Conservation (phyloP, 30 jellyfish, hydroid and myxozoan genomes). For the Euphysa ruthae region DNA sequence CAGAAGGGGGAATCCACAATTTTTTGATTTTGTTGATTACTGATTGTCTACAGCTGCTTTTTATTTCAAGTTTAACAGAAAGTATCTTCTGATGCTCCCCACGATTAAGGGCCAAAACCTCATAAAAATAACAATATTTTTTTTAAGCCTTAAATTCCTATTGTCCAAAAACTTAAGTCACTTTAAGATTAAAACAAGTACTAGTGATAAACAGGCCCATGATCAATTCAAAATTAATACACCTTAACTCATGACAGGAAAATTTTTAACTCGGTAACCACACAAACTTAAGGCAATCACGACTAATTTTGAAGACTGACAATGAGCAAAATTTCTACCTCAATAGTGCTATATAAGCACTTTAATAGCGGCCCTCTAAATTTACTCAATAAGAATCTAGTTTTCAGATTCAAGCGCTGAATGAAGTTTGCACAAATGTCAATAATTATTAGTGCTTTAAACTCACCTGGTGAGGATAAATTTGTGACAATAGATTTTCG, state of each 20-base stretch:
- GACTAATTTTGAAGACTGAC: too few relatives aligned
- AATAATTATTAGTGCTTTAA: too few relatives aligned
- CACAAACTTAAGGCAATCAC: too few relatives aligned
- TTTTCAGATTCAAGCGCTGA: too few relatives aligned
- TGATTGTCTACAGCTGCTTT: slow-evolving; percentile 6
- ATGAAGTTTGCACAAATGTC: too few relatives aligned
- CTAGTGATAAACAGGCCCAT: too few relatives aligned
- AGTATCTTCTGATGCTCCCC: slow-evolving; percentile 67
- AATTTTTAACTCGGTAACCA: too few relatives aligned
- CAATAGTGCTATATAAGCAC: too few relatives aligned
- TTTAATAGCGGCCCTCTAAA: too few relatives aligned
- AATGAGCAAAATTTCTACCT: too few relatives aligned
- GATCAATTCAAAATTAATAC: too few relatives aligned
- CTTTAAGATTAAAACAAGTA: background rate
- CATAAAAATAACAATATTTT: background rate
- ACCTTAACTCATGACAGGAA: too few relatives aligned
- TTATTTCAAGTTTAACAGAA: slow-evolving; percentile 36
- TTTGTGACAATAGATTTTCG: background rate
- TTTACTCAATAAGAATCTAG: background rate
- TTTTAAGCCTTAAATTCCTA: background rate
- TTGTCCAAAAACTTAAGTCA: background rate
- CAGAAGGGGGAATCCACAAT: slow-evolving; percentile 37
- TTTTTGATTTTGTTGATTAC: slow-evolving; percentile 24
- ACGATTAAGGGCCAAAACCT: slow-evolving; percentile 82
- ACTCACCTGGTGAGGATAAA: slow-evolving; percentile 64